Conservation (phyloP, 1,140 invertebrate species). For the Penaeus chinensis region DNA sequence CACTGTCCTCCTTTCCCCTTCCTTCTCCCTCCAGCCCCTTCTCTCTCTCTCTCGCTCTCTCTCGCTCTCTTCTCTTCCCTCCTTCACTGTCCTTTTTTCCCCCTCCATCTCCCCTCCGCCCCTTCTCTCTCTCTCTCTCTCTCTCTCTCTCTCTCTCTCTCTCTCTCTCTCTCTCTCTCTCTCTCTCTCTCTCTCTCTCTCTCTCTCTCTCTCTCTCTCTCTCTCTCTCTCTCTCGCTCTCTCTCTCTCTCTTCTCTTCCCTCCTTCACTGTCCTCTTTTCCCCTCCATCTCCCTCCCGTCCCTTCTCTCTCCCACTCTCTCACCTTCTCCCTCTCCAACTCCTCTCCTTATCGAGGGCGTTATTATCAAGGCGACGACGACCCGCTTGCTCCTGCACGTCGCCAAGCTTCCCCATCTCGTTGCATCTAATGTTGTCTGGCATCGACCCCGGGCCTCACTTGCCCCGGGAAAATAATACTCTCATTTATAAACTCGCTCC, state of each 20-base stretch:
- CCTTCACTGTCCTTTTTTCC: no score
- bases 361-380: no score
- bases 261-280: background rate
- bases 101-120: background rate
- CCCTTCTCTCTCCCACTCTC: background rate
- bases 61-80: no score
- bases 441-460: no score
- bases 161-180: slow-evolving; percentile 33
- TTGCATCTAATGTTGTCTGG: no score
- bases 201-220: slow-evolving; percentile 17
- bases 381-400: no score
- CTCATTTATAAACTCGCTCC: no score
- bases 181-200: background rate
- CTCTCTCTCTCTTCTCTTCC: no score
- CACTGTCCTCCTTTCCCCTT: no score
- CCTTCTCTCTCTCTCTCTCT: background rate
- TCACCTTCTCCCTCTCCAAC: background rate
- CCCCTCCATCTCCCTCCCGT: background rate
- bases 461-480: no score
- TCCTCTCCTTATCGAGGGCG: background rate
- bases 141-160: background rate
- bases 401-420: no score
- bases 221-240: background rate
- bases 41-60: background rate
- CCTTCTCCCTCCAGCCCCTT: no score